Percentiles rank a stretch among this genome's conserved stretches.
These are phyloP conservation scores for Melanargia galathea DNA, from an alignment of 2,888 invertebrate species.

Conservation along the genomic window DNA sequence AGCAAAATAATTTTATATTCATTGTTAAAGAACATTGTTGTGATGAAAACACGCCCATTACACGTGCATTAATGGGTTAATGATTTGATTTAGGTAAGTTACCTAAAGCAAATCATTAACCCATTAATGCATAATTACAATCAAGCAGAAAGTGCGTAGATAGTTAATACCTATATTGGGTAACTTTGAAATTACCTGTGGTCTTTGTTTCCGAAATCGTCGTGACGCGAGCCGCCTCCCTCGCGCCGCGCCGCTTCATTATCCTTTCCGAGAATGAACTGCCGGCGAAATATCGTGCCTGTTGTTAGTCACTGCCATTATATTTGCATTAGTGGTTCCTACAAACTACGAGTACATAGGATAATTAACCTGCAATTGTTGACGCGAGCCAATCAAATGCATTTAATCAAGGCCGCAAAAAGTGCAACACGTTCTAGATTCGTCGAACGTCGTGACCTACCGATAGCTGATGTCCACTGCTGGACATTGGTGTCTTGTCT, in stretches of 20 bases:
- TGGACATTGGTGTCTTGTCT: too few relatives aligned
- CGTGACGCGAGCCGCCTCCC: constrained; percentile 56
- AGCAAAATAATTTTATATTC: too few relatives aligned
- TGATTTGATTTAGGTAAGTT: too few relatives aligned
- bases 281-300: constrained; percentile 51
- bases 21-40: too few relatives aligned
- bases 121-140: too few relatives aligned
- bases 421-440: not conserved
- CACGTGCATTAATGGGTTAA: too few relatives aligned
- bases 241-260: constrained; percentile 52
- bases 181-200: constrained; percentile 15
- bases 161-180: too few relatives aligned
- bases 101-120: too few relatives aligned
- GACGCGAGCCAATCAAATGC: constrained; percentile 13
- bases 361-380: constrained; percentile 10
- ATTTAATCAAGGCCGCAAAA: constrained; percentile 8
- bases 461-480: too few relatives aligned
- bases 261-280: constrained; percentile 59
- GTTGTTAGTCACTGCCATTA: constrained; percentile 49
- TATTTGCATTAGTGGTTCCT: constrained; percentile 44
- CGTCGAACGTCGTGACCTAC: too few relatives aligned
- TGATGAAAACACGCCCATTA: too few relatives aligned
- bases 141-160: too few relatives aligned
- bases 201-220: constrained; percentile 36
- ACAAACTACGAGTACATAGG: constrained; percentile 12